These are phyloP conservation scores for Drosophila recens DNA, from an alignment of 2,888 invertebrate species.

Conservation along the genomic window DNA sequence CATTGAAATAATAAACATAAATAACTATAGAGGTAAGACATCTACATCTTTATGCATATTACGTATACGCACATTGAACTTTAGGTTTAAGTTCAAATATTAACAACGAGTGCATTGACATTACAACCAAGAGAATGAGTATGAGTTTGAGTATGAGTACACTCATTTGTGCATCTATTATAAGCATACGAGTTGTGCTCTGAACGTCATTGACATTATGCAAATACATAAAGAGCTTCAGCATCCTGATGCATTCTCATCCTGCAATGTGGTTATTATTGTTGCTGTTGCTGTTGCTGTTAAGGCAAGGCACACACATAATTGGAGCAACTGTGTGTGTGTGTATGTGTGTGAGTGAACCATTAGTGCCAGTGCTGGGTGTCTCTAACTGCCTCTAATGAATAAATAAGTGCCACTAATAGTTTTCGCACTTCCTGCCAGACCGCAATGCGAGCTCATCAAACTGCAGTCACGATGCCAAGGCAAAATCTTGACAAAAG, in stretches of 20 bases:
- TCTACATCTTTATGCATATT: neutral
- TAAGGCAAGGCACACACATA: constrained; percentile 48
- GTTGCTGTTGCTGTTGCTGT: constrained; percentile 6
- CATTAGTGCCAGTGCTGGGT: constrained; percentile 59
- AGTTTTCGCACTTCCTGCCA: constrained; percentile 82
- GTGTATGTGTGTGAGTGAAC: constrained; percentile 39
- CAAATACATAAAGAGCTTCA: constrained; percentile 52
- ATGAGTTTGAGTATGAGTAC: constrained; percentile 2
- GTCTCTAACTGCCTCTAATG: constrained; percentile 82
- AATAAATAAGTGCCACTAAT: constrained; percentile 84
- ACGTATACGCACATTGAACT: constrained; percentile 55
- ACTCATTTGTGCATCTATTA: constrained; percentile 33
- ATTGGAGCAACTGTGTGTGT: constrained; percentile 60
- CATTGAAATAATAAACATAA: constrained; percentile 2
- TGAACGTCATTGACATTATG: constrained; percentile 63
- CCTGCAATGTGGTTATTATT: constrained; percentile 3
- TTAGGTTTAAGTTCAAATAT: constrained; percentile 23
- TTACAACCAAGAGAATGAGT: neutral
- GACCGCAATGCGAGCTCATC: constrained; percentile 59
- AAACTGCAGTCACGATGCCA: constrained; percentile 54
- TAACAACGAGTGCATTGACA: constrained; percentile 20
- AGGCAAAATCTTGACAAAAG: constrained; percentile 28
- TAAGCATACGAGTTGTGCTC: constrained; percentile 32
- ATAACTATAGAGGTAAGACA: constrained; percentile 47
- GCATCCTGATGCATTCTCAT: constrained; percentile 42